Evolutionary conservation across 2,797 vertebrate genomes (phyloP), one percentile per base, ranked within the genome.

Genomic region (Oryzias dopingdopingensis): DNA sequence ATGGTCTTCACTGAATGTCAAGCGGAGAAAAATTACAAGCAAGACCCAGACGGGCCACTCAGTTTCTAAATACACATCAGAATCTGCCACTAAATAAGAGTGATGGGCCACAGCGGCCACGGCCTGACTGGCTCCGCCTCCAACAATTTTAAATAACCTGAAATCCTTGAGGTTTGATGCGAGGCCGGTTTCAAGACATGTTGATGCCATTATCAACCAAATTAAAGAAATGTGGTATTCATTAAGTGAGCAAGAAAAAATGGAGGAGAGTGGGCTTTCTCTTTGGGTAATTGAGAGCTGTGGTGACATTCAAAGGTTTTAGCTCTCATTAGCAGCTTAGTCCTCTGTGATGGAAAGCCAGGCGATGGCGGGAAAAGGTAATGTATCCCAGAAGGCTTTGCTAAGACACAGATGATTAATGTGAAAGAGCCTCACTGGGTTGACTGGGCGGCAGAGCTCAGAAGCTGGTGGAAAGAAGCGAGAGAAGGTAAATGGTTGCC

Each of bases 351-450:
- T 72, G 59, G 70, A 82, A 71, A 23, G 55, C 50, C 45, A 58
- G 56, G 71, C 24, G 6, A 76, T 8, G 7, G 59, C 4, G 37
- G 47, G 50, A 72, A 67, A 70, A 50, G 53, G 50, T 80, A 80
- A 83, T 74, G 72, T 47, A 59, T 79, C 82, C 74, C 72, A 71
- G 59, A 82, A 83, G 72, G 73, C 65, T 62, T 72, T 62, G 75
- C 70, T 56, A 64, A 73, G 79, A 74, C 72, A 55, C 58, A 2
- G 20, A 55, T 82, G 85, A 85, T 74, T 76, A 76, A 84, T 77
- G 77, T 57, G 72, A 60, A 72, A 72, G 58, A 62, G 52, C 49
- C 41, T 18, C 12, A 5, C 52, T 22, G 26, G 32, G 52, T 18
- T 59, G 57, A 65, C 16, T 4, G 58, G 45, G n/a, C 48, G 24